phyloP scores from a whole-genome alignment of 1,140 invertebrate species.

The Belonocnema kinseyi region DNA sequence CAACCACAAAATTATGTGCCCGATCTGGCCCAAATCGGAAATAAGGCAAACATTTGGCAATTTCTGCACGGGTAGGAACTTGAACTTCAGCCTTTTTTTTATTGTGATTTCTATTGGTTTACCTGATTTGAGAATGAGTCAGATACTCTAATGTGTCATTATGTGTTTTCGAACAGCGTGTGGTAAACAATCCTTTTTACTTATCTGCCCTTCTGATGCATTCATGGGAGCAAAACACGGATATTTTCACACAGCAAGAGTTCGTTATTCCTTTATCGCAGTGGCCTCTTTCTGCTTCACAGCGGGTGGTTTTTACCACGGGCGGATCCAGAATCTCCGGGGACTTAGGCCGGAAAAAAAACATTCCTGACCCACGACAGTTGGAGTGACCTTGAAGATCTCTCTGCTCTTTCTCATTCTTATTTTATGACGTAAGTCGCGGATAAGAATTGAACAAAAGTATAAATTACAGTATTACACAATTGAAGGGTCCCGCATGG shows the following conservation, averaged over 20 bases:
- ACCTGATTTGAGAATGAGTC: too few species aligned
- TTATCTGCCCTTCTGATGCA: slow-evolving; percentile 52
- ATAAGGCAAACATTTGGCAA: too few species aligned
- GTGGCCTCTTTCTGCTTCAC: slow-evolving; percentile 58
- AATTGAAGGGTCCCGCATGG: too few species aligned
- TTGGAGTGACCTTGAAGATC: slow-evolving; percentile 53
- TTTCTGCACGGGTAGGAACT: too few species aligned
- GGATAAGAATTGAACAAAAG: background rate
- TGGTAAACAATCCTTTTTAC: slow-evolving; percentile 45
- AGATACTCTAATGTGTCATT: too few species aligned
- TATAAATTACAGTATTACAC: background rate
- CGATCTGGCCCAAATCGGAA: too few species aligned
- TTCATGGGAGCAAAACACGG: slow-evolving; percentile 22
- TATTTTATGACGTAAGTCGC: background rate
- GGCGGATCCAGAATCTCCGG: slow-evolving; percentile 60
- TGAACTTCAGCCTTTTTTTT: too few species aligned
- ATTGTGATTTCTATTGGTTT: too few species aligned
- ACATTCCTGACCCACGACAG: slow-evolving; percentile 40
- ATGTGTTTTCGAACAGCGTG: too few species aligned
- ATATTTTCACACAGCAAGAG: slow-evolving; percentile 36
- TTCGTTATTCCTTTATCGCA: slow-evolving; percentile 56
- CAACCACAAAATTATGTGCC: too few species aligned
- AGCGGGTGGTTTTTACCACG: slow-evolving; percentile 57
- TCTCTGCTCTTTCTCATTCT: slow-evolving; percentile 56
- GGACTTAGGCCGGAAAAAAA: slow-evolving; percentile 51